Evolutionary conservation across 92 coral and sea anemone species (phyloP).

Genomic region (Isaurus tuberculatus): DNA sequence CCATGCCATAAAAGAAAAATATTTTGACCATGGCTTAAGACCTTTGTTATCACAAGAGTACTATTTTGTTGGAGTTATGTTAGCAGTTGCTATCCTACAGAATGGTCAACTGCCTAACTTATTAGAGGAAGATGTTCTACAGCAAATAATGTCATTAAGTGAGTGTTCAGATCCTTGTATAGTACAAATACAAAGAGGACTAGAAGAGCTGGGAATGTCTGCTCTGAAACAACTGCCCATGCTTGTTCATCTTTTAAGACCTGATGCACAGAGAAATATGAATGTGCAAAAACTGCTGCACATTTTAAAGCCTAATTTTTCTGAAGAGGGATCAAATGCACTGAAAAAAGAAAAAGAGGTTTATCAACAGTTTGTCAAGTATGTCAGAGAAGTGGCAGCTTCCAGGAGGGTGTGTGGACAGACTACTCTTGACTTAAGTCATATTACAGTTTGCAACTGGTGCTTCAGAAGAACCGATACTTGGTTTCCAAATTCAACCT

Average conservation of each 20-base stretch:
- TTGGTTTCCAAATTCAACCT: neutral
- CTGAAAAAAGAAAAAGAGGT: conserved; percentile 61
- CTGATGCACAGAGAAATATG: conserved; percentile 52
- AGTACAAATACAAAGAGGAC: conserved; percentile 56
- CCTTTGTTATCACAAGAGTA: conserved; percentile 39
- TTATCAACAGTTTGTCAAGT: conserved; percentile 63
- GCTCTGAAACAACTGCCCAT: conserved; percentile 63
- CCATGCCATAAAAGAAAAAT: conserved; percentile 31
- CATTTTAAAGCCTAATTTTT: conserved; percentile 68
- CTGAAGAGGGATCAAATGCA: conserved; percentile 75
- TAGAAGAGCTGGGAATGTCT: conserved; percentile 67
- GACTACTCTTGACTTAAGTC: conserved; percentile 49
- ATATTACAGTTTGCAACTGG: conserved; percentile 60
- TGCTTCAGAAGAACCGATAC: conserved; percentile 19
- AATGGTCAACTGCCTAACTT: conserved; percentile 59
- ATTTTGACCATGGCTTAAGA: conserved; percentile 48
- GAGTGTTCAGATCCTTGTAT: conserved; percentile 60
- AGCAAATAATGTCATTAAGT: conserved; percentile 53
- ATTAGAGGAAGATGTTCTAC: conserved; percentile 52
- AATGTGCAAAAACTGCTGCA: conserved; percentile 59
- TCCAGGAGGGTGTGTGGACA: conserved; percentile 66
- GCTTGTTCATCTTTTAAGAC: conserved; percentile 63
- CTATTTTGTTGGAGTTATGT: conserved; percentile 61
- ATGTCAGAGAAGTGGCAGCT: conserved; percentile 70
- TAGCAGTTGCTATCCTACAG: conserved; percentile 65